Conservation (phyloP, 2,888 invertebrate genomes). For the Nectonema munidae region DNA sequence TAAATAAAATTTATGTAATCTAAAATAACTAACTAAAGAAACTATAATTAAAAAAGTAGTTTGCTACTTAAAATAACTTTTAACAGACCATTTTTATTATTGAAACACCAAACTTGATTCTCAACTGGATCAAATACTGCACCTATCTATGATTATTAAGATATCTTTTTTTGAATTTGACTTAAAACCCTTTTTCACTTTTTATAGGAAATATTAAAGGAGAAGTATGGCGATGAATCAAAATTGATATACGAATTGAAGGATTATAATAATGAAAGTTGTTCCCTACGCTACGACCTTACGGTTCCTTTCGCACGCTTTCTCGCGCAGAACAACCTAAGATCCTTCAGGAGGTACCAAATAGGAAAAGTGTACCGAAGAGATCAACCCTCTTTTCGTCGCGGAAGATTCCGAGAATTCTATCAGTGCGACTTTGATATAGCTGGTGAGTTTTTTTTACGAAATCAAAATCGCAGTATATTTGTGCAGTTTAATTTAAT, state of each 20-base stretch:
- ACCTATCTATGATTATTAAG: too few relatives aligned
- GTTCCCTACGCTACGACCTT: slow-evolving; percentile 74
- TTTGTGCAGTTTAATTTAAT: too few relatives aligned
- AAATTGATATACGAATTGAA: slow-evolving; percentile 89
- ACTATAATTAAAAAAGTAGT: too few relatives aligned
- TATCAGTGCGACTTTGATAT: slow-evolving; percentile 45
- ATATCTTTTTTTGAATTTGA: neutral
- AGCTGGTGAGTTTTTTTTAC: slow-evolving; percentile 30
- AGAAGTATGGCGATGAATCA: slow-evolving; percentile 93
- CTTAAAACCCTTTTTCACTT: neutral
- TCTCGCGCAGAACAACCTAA: slow-evolving; percentile 67
- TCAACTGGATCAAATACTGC: too few relatives aligned
- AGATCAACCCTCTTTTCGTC: slow-evolving; percentile 81
- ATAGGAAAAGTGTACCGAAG: slow-evolving; percentile 90
- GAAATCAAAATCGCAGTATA: neutral
- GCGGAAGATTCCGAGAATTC: slow-evolving; percentile 81
- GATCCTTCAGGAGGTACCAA: slow-evolving; percentile 70
- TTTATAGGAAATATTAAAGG: slow-evolving; percentile 87
- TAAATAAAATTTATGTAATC: too few relatives aligned
- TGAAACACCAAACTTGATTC: too few relatives aligned
- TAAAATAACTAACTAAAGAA: too few relatives aligned
- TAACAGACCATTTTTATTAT: too few relatives aligned
- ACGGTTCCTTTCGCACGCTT: slow-evolving; percentile 92
- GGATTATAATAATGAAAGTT: slow-evolving; percentile 86
- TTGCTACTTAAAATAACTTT: too few relatives aligned